Conservation (phyloP, 2,113 vertebrate species). For the Notechis scutatus region DNA sequence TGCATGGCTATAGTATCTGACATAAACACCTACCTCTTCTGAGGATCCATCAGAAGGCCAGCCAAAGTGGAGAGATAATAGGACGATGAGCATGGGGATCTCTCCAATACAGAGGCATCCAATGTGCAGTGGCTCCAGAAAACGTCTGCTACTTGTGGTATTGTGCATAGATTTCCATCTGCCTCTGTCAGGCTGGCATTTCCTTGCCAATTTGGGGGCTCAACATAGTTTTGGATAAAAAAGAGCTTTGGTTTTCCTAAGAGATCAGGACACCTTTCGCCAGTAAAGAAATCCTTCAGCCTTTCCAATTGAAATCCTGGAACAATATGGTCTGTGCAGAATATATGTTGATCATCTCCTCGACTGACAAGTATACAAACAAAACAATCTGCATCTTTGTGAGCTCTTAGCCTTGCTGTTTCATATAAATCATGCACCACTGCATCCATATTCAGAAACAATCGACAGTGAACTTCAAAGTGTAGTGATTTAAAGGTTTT, state of each 20-base stretch:
- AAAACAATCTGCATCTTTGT: slow-evolving; percentile 71
- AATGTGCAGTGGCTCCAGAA: slow-evolving; percentile 89
- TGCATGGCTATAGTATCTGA: not conserved
- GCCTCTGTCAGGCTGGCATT: slow-evolving; percentile 66
- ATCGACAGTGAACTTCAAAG: slow-evolving; percentile 67
- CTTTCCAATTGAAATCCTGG: slow-evolving; percentile 66
- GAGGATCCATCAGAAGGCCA: slow-evolving; percentile 65
- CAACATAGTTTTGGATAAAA: slow-evolving; percentile 86
- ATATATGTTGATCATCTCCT: slow-evolving; percentile 64
- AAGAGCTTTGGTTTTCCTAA: slow-evolving; percentile 90
- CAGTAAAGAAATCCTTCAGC: slow-evolving; percentile 74
- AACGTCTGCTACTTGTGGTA: slow-evolving; percentile 82
- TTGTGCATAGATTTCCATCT: slow-evolving; percentile 60
- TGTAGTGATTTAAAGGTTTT: slow-evolving; percentile 73
- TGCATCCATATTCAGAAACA: slow-evolving; percentile 43
- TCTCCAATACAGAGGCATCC: slow-evolving; percentile 64
- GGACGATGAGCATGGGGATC: slow-evolving; percentile 56
- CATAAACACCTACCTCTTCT: slow-evolving; percentile 70
- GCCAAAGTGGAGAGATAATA: slow-evolving; percentile 77
- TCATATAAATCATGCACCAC: slow-evolving; percentile 52
- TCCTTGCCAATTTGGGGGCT: slow-evolving; percentile 37
- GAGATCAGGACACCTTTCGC: slow-evolving; percentile 74
- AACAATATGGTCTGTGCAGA: slow-evolving; percentile 70
- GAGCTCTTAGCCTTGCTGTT: slow-evolving; percentile 55
- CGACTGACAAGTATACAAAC: slow-evolving; percentile 85